Conservation (phyloP, 2,888 invertebrate species). For the Tinea trinotella region DNA sequence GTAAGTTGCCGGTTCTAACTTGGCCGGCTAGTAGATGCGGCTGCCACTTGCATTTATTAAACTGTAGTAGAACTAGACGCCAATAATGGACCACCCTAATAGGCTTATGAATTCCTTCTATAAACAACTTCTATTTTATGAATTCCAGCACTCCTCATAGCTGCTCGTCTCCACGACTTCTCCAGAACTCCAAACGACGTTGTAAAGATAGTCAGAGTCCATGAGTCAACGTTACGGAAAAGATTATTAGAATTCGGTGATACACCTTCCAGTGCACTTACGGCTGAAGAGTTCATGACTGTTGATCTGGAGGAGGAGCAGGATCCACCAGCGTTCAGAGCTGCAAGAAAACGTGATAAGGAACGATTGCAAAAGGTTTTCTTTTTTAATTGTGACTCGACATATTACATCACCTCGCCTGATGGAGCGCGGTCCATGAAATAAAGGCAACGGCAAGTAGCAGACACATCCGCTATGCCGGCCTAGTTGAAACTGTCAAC, state of each 20-base stretch:
- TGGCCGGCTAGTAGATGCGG: too few relatives aligned
- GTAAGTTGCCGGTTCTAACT: too few relatives aligned
- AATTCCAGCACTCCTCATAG: slow-evolving; percentile 88
- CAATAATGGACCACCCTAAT: too few relatives aligned
- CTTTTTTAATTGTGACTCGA: neutral
- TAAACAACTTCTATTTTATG: neutral
- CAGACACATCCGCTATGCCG: too few relatives aligned
- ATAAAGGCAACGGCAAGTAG: too few relatives aligned
- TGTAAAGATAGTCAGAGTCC: slow-evolving; percentile 95
- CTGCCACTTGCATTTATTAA: too few relatives aligned
- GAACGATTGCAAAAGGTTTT: slow-evolving; percentile 87
- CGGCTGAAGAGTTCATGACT: slow-evolving; percentile 96
- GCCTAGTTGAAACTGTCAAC: too few relatives aligned
- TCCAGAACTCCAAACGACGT: slow-evolving; percentile 89
- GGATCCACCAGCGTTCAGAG: slow-evolving; percentile 95
- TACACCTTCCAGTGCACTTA: slow-evolving; percentile 95
- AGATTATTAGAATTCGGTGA: slow-evolving; percentile 95
- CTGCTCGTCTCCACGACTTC: slow-evolving; percentile 93
- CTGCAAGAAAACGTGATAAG: slow-evolving; percentile 89
- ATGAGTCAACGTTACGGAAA: slow-evolving; percentile 93
- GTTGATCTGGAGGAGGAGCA: slow-evolving; percentile 97
- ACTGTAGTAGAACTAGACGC: too few relatives aligned
- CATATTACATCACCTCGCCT: neutral
- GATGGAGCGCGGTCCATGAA: too few relatives aligned
- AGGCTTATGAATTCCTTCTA: too few relatives aligned